Percentiles rank a stretch among this genome's conserved stretches.
These are phyloP conservation scores for Natrix natrix DNA, from an alignment of 2,797 vertebrate species.

Conservation along the genomic window DNA sequence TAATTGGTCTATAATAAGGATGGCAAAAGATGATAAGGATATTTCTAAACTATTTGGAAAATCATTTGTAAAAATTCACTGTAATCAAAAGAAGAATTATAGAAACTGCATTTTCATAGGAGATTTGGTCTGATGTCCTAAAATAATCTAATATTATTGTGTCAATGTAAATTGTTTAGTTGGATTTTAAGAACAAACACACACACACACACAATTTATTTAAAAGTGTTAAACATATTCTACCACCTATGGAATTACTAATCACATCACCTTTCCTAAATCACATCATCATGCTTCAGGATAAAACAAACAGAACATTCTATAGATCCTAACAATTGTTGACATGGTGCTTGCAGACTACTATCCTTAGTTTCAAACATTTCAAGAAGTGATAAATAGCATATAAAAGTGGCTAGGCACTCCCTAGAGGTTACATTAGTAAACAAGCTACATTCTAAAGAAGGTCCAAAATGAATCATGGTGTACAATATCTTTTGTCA, in stretches of 20 bases:
- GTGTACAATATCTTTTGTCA: background rate
- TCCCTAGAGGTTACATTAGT: background rate
- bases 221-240: background rate
- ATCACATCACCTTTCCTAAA: background rate
- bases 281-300: background rate
- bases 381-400: background rate
- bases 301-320: background rate
- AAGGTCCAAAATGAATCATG: background rate
- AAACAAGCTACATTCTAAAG: conserved; percentile 6
- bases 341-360: background rate
- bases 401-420: background rate
- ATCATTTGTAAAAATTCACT: background rate
- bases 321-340: background rate
- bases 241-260: background rate
- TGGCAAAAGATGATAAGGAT: background rate
- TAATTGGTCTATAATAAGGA: background rate
- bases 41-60: background rate
- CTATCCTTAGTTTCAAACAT: background rate
- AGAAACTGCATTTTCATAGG: background rate
- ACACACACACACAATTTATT: background rate
- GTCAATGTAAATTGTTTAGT: background rate
- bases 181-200: background rate
- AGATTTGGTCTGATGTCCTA: background rate
- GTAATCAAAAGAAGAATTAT: background rate
- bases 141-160: background rate